Conservation (phyloP, 2,888 invertebrate genomes). For the Pheosia tremula region DNA sequence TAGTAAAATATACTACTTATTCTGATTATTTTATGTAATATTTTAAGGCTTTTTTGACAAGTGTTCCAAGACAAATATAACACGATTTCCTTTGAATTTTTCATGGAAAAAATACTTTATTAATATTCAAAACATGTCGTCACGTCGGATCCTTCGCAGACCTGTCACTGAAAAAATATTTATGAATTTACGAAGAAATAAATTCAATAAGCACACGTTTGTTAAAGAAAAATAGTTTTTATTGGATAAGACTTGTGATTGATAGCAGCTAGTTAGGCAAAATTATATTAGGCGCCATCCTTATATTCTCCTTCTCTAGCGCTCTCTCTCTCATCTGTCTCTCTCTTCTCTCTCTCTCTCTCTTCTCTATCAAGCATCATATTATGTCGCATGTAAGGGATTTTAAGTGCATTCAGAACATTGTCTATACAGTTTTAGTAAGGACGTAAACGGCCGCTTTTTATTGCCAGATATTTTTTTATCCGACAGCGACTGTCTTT, state of each 20-base stretch:
- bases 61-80: too few relatives aligned
- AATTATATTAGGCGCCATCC: background rate
- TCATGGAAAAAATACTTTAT: background rate
- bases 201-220: background rate
- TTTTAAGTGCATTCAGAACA: background rate
- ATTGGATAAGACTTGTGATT: background rate
- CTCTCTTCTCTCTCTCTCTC: too few relatives aligned
- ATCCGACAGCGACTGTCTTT: too few relatives aligned
- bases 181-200: background rate
- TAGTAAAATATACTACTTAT: too few relatives aligned
- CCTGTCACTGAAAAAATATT: background rate
- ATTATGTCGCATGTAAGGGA: background rate
- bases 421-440: background rate
- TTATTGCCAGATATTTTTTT: too few relatives aligned
- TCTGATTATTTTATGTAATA: too few relatives aligned
- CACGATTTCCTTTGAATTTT: conserved; percentile 12
- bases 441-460: too few relatives aligned
- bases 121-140: background rate
- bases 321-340: too few relatives aligned
- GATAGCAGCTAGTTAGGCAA: too few relatives aligned
- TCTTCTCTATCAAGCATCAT: too few relatives aligned
- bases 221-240: background rate
- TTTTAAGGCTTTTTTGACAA: too few relatives aligned
- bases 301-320: too few relatives aligned
- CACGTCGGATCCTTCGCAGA: background rate